Evolutionary conservation across 2,797 vertebrate genomes (phyloP), one percentile per base, ranked within the genome.

Genomic region (Phrynocephalus forsythii): DNA sequence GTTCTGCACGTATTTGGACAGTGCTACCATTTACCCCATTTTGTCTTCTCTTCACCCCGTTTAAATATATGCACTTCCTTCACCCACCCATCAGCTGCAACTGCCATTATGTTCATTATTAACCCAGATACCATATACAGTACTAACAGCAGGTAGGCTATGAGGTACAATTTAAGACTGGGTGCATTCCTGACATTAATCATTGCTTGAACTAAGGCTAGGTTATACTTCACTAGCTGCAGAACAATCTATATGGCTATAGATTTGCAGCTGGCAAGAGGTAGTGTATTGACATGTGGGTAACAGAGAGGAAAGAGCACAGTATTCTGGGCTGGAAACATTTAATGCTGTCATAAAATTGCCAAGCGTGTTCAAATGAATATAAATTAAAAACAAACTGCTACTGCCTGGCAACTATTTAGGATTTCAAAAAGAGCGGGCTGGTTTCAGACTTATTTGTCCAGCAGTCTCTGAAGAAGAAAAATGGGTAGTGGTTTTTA

Each of bases 201-300:
- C 7, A 66, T 13, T 80, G 79, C n/a, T 63, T 82, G 63, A 68
- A 8, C 6, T 67, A 79, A 79, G n/a, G 13, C 56, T 38, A 24
- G 52, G 18, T 63, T 63, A 4, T 56, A 28, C 48, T 78, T 26
- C n/a, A 26, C n/a, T 79, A 33, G 60, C 33, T 28, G n/a, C 52
- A 60, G 56, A 79, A 79, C 52, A 76, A 44, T 48, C n/a, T 38
- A 8, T 16, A 28, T 73, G 22, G 50, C 50, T 60, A 60, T 73
- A 33, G 30, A 60, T 8, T 56, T 73, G 52, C 60, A 84, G 26
- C 30, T 84, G 52, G 82, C 69, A 73, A 73, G 56, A 60, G 69
- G n/a, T 84, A 68, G 50, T 69, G 60, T 33, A 84, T 15, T 72
- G 68, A 56, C 44, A 82, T 71, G 48, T 71, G 81, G 81, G 81